Evolutionary conservation across 1,140 invertebrate species (phyloP), one percentile per base, ranked within the genome.

Genomic region (Mactra quadrangularis): DNA sequence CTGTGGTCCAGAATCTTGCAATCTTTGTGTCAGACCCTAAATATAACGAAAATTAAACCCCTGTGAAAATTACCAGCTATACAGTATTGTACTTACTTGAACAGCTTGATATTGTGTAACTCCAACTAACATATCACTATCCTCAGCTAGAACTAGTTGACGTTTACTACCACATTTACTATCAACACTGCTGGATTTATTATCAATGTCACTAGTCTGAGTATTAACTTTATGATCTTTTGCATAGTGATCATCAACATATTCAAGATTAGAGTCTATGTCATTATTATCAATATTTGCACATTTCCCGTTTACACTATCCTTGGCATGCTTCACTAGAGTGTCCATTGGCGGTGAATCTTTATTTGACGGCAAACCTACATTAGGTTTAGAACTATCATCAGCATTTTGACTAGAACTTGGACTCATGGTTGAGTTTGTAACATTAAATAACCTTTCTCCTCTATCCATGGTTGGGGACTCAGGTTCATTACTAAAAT

Each of bases 21-120:
- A n/a, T n/a, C n/a, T n/a, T n/a, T n/a, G n/a, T n/a, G n/a, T n/a
- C n/a, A n/a, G n/a, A n/a, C n/a, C n/a, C n/a, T n/a, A n/a, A n/a
- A n/a, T n/a, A n/a, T n/a, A n/a, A n/a, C n/a, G n/a, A n/a, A n/a
- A n/a, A n/a, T n/a, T n/a, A n/a, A n/a, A n/a, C n/a, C n/a, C n/a
- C n/a, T n/a, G n/a, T n/a, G n/a, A n/a, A n/a, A n/a, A n/a, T n/a
- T n/a, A n/a, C n/a, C n/a, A n/a, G n/a, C n/a, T n/a, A n/a, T n/a
- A n/a, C n/a, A n/a, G n/a, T n/a, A 4, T 7, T 19, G 33, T 41
- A 31, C 52, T 31, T 57, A 81, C 77, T 74, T 91, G 89, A 1
- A 90, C 86, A 31, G 86, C 86, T 45, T 87, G 85, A 31, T 89
- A 85, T 11, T 89, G 83, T 11, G 87, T 89, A 15, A 90, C 78